These are phyloP conservation scores for Pectinophora gossypiella DNA, from an alignment of 1,140 invertebrate species.

Conservation along the genomic window DNA sequence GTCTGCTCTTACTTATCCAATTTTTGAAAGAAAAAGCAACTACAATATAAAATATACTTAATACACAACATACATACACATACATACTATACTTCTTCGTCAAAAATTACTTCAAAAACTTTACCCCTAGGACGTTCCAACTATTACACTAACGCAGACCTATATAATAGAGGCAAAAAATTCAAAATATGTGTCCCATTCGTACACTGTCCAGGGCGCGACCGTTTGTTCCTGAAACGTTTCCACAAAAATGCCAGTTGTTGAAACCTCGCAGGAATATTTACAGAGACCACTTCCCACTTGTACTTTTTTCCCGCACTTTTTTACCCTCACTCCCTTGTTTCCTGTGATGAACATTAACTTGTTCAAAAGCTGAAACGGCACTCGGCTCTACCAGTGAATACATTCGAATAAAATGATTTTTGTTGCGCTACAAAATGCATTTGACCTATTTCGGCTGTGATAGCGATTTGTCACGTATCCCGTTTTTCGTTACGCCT, in stretches of 20 bases:
- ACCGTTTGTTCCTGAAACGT: background rate
- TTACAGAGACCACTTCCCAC: slow-evolving; percentile 19
- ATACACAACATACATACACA: too few species aligned
- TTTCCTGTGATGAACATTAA: slow-evolving; percentile 33
- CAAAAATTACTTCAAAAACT: too few species aligned
- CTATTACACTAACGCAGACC: too few species aligned
- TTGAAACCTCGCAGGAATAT: slow-evolving; percentile 6
- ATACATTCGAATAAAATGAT: slow-evolving; percentile 28
- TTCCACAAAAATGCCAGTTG: background rate
- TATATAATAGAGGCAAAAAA: background rate
- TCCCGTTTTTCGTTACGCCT: background rate
- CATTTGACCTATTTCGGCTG: slow-evolving; percentile 19
- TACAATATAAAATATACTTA: too few species aligned
- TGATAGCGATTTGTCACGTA: background rate
- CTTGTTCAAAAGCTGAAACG: slow-evolving; percentile 32
- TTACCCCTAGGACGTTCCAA: too few species aligned
- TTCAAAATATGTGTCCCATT: background rate
- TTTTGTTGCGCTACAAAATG: slow-evolving; percentile 27
- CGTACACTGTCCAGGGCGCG: background rate
- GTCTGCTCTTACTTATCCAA: too few species aligned
- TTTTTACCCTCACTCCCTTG: slow-evolving; percentile 12
- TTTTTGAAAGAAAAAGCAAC: too few species aligned
- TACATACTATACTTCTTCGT: too few species aligned
- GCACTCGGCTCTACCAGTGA: slow-evolving; percentile 8
- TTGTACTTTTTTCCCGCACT: slow-evolving; percentile 14